Evolutionary conservation across 2,888 invertebrate genomes (phyloP), one percentile per base, ranked within the genome.

Genomic region (Sialis lutaria): DNA sequence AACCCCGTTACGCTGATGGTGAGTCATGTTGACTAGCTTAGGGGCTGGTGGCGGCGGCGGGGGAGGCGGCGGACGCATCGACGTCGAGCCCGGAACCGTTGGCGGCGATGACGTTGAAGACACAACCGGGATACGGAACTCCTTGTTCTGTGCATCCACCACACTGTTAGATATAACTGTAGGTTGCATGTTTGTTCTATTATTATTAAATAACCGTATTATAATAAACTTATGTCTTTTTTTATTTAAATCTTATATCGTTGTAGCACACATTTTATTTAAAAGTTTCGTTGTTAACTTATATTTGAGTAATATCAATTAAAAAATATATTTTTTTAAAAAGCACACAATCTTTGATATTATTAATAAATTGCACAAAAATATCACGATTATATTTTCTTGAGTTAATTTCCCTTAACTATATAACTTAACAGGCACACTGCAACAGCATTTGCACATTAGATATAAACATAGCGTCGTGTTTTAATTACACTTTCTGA

Each of bases 61-160:
- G 62, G 73, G 69, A 12, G 62, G 62, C 64, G 71, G 67, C 69
- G 74, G 74, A 69, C 73, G 72, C 68, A 73, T 72, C 67, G 69
- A 43, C 52, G 54, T 49, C 52, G 57, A 41, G 54, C 55, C 54
- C 54, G 55, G 54, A 12, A 49, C 48, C 40, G 51, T 45, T 30
- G 49, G 30, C 12, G 47, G 48, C 40, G 51, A 40, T 13, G 47
- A 47, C n/a, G 47, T 37, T 6, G 42, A 42, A 42, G 34, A 37
- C n/a, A 59, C 59, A 30, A 60, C 55, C 6, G 63, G 59, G 40
- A 62, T 56, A 46, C 60, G 58, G 53, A 63, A 63, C 53, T 64
- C 64, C 55, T 60, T 60, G 34, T 54, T 51, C 43, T 39, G 8
- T 50, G 30, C 43, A 50, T 45, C 33, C 22, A 22, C 22, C 22